Conservation (phyloP, 2,113 vertebrate genomes). For the Nothocercus nigrocapillus region DNA sequence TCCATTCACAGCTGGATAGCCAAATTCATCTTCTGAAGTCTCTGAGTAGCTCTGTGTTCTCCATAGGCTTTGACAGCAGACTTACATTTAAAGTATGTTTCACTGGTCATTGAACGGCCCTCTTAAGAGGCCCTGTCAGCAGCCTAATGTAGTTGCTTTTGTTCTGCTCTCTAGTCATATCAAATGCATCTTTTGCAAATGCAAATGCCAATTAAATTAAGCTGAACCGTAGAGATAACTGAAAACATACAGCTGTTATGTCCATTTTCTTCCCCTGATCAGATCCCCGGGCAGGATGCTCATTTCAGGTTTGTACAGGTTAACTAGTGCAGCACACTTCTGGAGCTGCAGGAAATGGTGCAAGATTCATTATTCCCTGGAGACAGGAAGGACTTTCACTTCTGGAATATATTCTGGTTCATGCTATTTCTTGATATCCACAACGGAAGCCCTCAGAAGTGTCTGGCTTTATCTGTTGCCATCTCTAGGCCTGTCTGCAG, state of each 20-base stretch:
- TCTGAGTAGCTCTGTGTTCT: neutral
- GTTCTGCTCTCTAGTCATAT: neutral
- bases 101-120: neutral
- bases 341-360: neutral
- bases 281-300: neutral
- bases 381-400: neutral
- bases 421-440: neutral
- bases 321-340: neutral
- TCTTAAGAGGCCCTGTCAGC: neutral
- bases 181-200: neutral
- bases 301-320: neutral
- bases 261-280: neutral
- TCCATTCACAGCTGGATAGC: neutral
- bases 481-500: neutral
- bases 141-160: constrained; percentile 12
- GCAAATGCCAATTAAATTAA: neutral
- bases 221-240: neutral
- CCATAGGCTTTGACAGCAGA: neutral
- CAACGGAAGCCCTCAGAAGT: neutral
- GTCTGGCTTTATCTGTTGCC: neutral
- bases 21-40: neutral
- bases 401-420: neutral
- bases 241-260: neutral
- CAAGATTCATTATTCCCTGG: neutral
- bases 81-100: neutral